These are phyloP conservation scores for Aramus guarauna DNA, from an alignment of 2,113 vertebrate genomes.

Conservation along the genomic window DNA sequence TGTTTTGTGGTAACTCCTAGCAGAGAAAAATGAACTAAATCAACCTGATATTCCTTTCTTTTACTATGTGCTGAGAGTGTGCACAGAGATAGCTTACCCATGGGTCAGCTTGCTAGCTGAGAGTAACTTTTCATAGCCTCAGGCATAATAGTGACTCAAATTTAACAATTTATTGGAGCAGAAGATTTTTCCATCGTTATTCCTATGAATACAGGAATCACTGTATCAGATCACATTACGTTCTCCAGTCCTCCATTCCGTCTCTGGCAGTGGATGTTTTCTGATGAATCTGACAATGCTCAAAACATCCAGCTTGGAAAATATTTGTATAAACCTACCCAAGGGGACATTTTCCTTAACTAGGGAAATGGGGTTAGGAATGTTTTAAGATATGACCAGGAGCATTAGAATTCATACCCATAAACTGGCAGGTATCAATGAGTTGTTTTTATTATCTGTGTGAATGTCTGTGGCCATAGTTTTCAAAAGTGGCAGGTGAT, in stretches of 20 bases:
- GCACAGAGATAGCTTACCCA: neutral
- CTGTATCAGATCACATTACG: neutral
- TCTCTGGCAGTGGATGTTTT: neutral
- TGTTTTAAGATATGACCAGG: neutral
- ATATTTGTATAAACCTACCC: neutral
- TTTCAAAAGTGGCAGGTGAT: neutral
- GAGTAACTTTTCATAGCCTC: neutral
- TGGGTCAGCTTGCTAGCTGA: neutral
- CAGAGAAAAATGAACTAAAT: neutral
- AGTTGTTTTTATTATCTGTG: neutral
- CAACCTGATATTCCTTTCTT: neutral
- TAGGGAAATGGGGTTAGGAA: neutral
- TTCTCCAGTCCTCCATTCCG: neutral
- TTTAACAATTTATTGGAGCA: neutral
- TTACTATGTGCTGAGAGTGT: neutral
- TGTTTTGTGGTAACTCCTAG: neutral
- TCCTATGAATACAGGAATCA: neutral
- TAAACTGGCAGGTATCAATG: neutral
- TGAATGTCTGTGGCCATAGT: neutral
- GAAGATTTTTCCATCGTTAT: neutral
- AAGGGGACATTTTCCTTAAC: neutral
- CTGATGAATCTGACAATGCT: neutral
- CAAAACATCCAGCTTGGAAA: neutral
- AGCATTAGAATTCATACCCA: neutral
- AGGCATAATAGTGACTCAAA: neutral